Conservation (phyloP, 2,113 vertebrate genomes). For the Peromyscus leucopus region DNA sequence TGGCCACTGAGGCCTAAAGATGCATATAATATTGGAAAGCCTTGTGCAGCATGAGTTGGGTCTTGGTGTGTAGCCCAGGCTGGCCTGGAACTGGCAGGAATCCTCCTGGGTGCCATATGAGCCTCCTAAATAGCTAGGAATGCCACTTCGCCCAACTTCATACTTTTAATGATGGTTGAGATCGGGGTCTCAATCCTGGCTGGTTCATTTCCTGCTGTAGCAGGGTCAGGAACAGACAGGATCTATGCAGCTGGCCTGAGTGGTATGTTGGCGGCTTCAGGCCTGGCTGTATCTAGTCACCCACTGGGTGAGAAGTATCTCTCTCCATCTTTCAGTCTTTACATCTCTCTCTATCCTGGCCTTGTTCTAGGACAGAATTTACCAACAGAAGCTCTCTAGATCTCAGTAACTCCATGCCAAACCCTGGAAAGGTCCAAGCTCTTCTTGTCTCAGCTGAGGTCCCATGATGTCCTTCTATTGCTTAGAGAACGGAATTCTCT, state of each 20-base stretch:
- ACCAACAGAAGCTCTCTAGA: not conserved
- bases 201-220: not conserved
- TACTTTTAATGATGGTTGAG: not conserved
- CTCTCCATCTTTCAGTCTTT: not conserved
- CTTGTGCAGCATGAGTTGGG: not conserved
- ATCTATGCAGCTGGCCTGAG: not conserved
- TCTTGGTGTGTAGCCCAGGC: not conserved
- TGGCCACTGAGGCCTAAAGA: slow-evolving; percentile 13
- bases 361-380: slow-evolving; percentile 25
- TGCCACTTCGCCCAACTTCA: not conserved
- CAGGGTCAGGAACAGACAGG: not conserved
- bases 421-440: too few relatives aligned
- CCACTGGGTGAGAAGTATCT: not conserved
- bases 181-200: not conserved
- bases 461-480: not conserved
- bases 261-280: not conserved
- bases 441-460: not conserved
- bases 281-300: not conserved
- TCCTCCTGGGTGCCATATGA: not conserved
- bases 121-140: not conserved
- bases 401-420: not conserved
- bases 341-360: not conserved
- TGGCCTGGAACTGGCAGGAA: not conserved
- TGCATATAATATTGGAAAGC: too few relatives aligned
- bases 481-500: not conserved